These are phyloP conservation scores for Drosophila fuyamai DNA, from an alignment of 1,140 invertebrate genomes.

Conservation along the genomic window DNA sequence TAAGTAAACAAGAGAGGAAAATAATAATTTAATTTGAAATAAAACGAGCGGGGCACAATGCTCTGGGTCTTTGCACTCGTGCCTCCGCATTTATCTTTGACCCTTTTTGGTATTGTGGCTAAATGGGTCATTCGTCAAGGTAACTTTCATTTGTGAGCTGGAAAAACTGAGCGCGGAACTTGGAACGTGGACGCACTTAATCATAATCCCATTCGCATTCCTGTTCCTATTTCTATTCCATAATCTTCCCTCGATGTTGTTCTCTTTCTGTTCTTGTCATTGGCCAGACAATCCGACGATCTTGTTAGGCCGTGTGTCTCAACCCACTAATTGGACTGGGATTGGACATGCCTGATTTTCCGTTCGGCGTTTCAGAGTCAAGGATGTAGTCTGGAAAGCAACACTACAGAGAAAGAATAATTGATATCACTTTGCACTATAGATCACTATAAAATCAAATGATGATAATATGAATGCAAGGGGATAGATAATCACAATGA, in stretches of 20 bases:
- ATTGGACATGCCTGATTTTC: slow-evolving; percentile 34
- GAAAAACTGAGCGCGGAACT: slow-evolving; percentile 59
- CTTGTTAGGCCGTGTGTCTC: slow-evolving; percentile 2
- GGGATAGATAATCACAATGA: too few relatives aligned
- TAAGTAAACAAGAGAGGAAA: slow-evolving; percentile 33
- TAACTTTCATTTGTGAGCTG: slow-evolving; percentile 83
- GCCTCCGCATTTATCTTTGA: slow-evolving; percentile 70
- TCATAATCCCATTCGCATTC: slow-evolving; percentile 73
- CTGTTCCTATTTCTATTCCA: background rate
- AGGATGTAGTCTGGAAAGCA: slow-evolving; percentile 33
- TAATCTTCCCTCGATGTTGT: background rate
- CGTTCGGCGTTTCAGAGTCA: slow-evolving; percentile 1
- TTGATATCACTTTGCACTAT: too few relatives aligned
- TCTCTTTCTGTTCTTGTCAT: slow-evolving; percentile 71
- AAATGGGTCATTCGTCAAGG: slow-evolving; percentile 83
- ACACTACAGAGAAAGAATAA: slow-evolving; percentile 19
- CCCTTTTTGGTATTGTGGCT: slow-evolving; percentile 76
- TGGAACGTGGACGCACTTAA: slow-evolving; percentile 69
- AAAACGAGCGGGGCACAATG: slow-evolving; percentile 28
- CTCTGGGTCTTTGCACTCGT: slow-evolving; percentile 50
- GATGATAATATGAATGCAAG: too few relatives aligned
- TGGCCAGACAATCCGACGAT: slow-evolving; percentile 27
- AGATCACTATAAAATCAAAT: too few relatives aligned
- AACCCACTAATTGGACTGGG: slow-evolving; percentile 30
- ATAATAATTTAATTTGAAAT: slow-evolving; percentile 60